Conservation (phyloP, 2,797 vertebrate species). For the Graptemys geographica region DNA sequence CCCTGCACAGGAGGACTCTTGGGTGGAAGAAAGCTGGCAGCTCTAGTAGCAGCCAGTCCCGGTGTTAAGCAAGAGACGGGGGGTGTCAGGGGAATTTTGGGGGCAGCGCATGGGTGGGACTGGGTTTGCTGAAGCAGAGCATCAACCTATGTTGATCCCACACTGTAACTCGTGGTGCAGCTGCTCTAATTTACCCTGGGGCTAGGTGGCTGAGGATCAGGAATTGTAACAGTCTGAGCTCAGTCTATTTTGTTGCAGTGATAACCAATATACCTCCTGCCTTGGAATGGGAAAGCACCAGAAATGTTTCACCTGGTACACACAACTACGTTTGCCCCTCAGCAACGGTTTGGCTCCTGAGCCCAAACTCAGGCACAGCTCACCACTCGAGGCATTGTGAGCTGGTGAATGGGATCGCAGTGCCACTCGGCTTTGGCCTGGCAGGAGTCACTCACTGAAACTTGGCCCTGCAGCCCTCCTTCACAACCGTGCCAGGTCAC, state of each 20-base stretch:
- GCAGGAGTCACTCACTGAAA: too few relatives aligned
- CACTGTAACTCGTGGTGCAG: background rate
- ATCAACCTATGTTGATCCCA: fast-evolving
- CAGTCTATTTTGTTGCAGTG: fast-evolving
- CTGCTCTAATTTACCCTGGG: fast-evolving
- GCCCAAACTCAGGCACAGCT: too few relatives aligned
- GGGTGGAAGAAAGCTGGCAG: background rate
- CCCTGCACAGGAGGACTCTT: background rate
- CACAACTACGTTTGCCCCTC: background rate
- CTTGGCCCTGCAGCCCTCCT: too few relatives aligned
- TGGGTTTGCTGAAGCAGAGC: background rate
- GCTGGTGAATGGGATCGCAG: background rate
- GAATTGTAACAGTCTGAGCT: background rate
- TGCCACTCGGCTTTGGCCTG: background rate
- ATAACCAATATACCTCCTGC: background rate
- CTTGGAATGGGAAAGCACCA: background rate
- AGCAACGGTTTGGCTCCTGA: background rate
- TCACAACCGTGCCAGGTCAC: too few relatives aligned
- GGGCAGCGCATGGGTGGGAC: background rate
- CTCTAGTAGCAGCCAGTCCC: background rate
- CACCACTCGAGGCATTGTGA: background rate
- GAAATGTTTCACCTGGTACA: background rate
- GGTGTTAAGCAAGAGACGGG: background rate
- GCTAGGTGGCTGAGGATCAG: background rate
- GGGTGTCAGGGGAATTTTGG: background rate